Evolutionary conservation across 2,888 invertebrate species (phyloP), one percentile per base, ranked within the genome.

Genomic region (Podabrus alpinus): DNA sequence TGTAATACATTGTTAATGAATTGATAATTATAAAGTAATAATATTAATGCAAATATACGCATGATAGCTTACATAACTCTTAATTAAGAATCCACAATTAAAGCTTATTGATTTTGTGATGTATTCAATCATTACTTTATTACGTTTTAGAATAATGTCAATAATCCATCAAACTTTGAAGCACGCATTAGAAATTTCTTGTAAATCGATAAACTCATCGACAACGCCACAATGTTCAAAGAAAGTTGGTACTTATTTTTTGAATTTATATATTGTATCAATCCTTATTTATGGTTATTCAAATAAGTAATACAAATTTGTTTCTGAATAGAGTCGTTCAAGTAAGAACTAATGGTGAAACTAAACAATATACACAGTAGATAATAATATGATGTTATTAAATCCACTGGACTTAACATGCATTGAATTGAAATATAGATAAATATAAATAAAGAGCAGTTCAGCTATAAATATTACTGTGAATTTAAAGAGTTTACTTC

Each of bases 341-440:
- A 70, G 70, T 64, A 17, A 70, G 70, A 15, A 64, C 70, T 70
- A 70, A 70, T 64, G 64, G 15, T 64, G 45, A 62, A 70, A 70
- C 70, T 70, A 70, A 29, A 70, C 70, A 62, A 70, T 70, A 64
- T 70, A 70, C 61, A 61, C n/a, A n/a, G n/a, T n/a, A n/a, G n/a
- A 21, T 24, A 9, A n/a, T n/a, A n/a, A 45, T 45, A 45, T n/a
- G n/a, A n/a, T 45, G n/a, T 45, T n/a, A n/a, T 45, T n/a, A n/a
- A n/a, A 45, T 45, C 45, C n/a, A 45, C n/a, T 45, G 45, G 45
- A 45, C 45, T 45, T 45, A 45, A 45, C n/a, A 45, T 45, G n/a
- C n/a, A 29, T 29, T 13, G 29, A 4, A n/a, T 29, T 29, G n/a
- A n/a, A 29, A 29, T 13, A 13, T 29, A 13, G 13, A 13, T n/a